A percentile compares a stretch with the other conserved stretches of the same genome.
These are phyloP conservation scores for Amphibalanus amphitrite DNA, from an alignment of 1,140 invertebrate species.

Conservation along the genomic window DNA sequence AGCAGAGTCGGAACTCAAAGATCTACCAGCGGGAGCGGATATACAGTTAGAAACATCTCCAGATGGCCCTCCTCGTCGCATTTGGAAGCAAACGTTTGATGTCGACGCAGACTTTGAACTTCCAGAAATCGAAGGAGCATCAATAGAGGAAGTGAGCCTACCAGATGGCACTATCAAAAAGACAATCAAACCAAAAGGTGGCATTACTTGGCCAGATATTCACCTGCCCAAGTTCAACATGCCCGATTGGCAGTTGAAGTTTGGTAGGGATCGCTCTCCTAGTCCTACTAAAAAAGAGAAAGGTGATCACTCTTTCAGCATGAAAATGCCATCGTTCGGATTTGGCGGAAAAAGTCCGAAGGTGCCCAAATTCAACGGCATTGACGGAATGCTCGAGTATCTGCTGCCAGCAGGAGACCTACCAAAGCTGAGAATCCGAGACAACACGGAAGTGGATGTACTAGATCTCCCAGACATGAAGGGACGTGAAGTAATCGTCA, in stretches of 20 bases:
- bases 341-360: neutral
- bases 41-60: neutral
- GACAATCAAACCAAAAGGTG: neutral
- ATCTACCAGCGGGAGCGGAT: neutral
- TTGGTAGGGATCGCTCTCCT: neutral
- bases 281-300: neutral
- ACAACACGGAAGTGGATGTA: neutral
- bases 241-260: neutral
- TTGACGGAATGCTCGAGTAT: neutral
- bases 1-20: neutral
- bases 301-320: neutral
- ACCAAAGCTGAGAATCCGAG: neutral
- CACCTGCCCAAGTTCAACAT: neutral
- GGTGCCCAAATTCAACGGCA: neutral
- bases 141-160: neutral
- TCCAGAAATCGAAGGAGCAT: neutral
- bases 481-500: neutral
- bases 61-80: neutral
- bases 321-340: neutral
- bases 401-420: neutral
- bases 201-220: neutral
- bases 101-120: neutral
- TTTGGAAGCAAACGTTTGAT: neutral
- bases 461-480: neutral
- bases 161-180: neutral